phyloP scores from a whole-genome alignment of 2,797 vertebrate genomes.

The Silurus lanzhouensis region DNA sequence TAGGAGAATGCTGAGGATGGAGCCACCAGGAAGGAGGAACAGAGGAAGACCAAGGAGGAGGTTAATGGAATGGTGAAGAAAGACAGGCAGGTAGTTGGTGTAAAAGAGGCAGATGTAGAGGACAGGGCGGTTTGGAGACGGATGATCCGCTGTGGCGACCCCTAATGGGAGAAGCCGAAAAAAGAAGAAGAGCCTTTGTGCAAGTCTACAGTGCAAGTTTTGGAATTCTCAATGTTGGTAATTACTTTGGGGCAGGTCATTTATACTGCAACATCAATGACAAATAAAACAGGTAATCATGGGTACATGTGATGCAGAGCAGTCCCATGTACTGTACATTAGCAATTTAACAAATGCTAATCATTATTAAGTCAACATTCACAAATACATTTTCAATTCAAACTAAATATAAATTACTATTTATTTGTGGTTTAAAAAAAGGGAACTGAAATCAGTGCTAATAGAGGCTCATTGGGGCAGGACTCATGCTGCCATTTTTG shows the following conservation, averaged over 20 bases:
- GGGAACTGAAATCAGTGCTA: neutral
- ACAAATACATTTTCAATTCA: neutral
- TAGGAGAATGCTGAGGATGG: no score
- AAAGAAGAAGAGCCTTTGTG: neutral
- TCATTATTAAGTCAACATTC: neutral
- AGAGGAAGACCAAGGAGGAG: no score
- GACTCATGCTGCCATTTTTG: no score
- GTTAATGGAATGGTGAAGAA: no score
- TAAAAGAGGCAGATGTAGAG: no score
- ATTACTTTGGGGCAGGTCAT: neutral
- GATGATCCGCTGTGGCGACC: no score
- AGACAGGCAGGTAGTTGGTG: no score
- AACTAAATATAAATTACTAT: neutral
- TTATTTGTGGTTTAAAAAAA: neutral
- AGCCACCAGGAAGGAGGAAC: no score
- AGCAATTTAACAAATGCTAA: neutral
- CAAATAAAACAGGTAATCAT: neutral
- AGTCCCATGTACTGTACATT: neutral
- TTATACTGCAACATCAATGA: neutral
- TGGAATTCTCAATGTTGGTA: neutral
- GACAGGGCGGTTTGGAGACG: no score
- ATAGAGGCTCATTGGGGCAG: neutral
- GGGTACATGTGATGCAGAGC: neutral
- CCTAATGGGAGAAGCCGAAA: no score
- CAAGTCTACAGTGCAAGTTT: neutral